Conservation (phyloP, 2,113 vertebrate genomes). For the Myiagra hebetior region DNA sequence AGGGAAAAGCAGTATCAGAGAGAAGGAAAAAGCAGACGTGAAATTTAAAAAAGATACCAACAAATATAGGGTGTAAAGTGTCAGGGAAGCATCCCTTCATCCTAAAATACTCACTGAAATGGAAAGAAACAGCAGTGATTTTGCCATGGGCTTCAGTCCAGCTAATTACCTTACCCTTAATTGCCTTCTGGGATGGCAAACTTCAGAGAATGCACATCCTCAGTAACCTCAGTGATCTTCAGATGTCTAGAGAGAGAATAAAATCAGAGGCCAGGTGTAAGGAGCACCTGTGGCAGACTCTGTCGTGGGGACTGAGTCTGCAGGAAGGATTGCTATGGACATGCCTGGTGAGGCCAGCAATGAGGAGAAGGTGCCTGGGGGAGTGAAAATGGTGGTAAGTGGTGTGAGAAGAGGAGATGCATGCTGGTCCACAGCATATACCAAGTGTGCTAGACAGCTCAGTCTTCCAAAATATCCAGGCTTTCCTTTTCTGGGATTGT, state of each 20-base stretch:
- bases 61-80: background rate
- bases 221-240: background rate
- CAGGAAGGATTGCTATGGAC: background rate
- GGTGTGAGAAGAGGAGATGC: background rate
- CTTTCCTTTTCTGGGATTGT: background rate
- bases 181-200: background rate
- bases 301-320: too few relatives aligned
- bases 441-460: background rate
- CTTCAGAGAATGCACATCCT: rapidly evolving
- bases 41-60: background rate
- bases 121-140: background rate
- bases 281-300: background rate
- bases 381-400: background rate
- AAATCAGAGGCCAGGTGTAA: rapidly evolving
- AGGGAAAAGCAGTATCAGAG: background rate
- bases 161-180: background rate
- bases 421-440: too few relatives aligned
- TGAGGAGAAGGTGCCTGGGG: background rate
- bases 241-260: background rate
- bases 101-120: background rate
- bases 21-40: background rate
- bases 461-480: background rate
- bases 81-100: background rate
- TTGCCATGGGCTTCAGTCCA: background rate
- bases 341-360: background rate